phyloP scores from a whole-genome alignment of 1,140 invertebrate genomes.

The Olivierus martensii region DNA sequence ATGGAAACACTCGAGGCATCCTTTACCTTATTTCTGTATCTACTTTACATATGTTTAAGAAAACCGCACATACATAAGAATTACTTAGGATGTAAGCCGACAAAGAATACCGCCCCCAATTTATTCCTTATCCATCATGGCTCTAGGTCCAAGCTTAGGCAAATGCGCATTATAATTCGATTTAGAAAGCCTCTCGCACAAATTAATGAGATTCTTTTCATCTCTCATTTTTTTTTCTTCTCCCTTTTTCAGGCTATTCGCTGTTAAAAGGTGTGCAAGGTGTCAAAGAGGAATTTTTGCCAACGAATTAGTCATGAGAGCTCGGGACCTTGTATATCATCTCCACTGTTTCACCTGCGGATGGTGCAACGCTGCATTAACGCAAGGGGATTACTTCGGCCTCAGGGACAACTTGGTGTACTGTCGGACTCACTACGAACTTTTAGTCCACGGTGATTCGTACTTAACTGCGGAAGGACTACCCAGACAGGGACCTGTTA shows the following conservation, averaged over 20 bases:
- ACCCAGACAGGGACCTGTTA: constrained; percentile 21
- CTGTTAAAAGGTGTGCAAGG: constrained; percentile 55
- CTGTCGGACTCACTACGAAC: constrained; percentile 35
- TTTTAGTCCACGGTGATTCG: constrained; percentile 12
- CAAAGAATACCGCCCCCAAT: too few species aligned
- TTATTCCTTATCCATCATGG: too few species aligned
- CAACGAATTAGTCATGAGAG: constrained; percentile 85
- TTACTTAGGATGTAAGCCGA: too few species aligned
- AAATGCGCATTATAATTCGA: too few species aligned
- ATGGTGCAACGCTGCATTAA: constrained; percentile 51
- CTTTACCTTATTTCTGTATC: too few species aligned
- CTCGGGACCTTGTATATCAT: constrained; percentile 71
- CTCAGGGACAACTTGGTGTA: constrained; percentile 31
- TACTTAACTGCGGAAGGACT: background rate
- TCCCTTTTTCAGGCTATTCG: constrained; percentile 33
- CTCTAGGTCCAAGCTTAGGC: too few species aligned
- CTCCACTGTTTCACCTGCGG: constrained; percentile 80
- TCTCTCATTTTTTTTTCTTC: too few species aligned
- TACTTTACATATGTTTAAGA: too few species aligned
- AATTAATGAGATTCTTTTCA: too few species aligned
- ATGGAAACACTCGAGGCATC: too few species aligned
- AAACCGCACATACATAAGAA: too few species aligned
- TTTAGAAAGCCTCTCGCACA: too few species aligned
- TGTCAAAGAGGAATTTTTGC: constrained; percentile 69
- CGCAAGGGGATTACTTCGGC: constrained; percentile 73